Evolutionary conservation across 2,888 invertebrate species (phyloP).

Genomic region (Sisyra terminalis): DNA sequence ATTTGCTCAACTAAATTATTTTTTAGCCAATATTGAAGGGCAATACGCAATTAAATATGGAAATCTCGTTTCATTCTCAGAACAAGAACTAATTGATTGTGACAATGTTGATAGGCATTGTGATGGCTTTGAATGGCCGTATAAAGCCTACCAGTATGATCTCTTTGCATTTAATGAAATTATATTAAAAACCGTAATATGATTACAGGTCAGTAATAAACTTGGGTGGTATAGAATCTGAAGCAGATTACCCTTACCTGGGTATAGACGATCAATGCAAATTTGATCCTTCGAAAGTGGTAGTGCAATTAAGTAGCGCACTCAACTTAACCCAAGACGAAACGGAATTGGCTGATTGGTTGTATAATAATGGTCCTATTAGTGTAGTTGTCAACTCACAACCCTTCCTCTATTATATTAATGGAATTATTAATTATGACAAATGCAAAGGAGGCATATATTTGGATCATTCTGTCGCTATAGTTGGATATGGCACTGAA

Average conservation of each 20-base stretch:
- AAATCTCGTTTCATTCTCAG: constrained; percentile 68
- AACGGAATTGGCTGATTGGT: too few species aligned
- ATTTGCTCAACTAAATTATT: background rate
- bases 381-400: too few species aligned
- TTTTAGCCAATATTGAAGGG: constrained; percentile 71
- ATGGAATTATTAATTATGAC: too few species aligned
- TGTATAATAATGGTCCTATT: too few species aligned
- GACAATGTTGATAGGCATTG: constrained; percentile 84
- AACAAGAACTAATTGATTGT: constrained; percentile 93
- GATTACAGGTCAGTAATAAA: background rate
- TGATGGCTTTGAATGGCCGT: constrained; percentile 58
- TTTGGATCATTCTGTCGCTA: too few species aligned
- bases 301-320: constrained; percentile 37
- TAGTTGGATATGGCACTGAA: too few species aligned
- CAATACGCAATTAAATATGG: constrained; percentile 73
- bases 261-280: constrained; percentile 63
- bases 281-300: constrained; percentile 44
- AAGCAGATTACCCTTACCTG: constrained; percentile 83
- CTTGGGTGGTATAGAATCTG: constrained; percentile 78
- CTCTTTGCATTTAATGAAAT: background rate
- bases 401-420: too few species aligned
- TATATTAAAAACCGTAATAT: too few species aligned
- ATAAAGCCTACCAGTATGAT: constrained; percentile 67
- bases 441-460: too few species aligned
- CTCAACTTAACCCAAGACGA: too few species aligned